A percentile compares a stretch with the other conserved stretches of the same genome.
Conservation (phyloP, 2,797 vertebrate species). For the Sebastes wilsoni region DNA sequence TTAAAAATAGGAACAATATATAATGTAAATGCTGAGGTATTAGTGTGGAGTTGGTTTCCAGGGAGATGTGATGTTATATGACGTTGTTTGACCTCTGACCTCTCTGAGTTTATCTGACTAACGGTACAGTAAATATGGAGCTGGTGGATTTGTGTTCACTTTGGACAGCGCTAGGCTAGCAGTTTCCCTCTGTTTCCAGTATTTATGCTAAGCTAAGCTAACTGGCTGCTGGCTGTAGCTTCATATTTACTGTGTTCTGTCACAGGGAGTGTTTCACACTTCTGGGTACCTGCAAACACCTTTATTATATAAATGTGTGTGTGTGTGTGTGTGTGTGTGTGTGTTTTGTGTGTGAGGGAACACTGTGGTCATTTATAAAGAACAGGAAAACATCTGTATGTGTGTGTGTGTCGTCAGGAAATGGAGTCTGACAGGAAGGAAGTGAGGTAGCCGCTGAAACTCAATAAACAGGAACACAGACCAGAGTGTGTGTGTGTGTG, state of each 20-base stretch:
- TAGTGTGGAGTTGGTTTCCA: too few relatives aligned
- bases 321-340: neutral
- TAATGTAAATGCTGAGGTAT: too few relatives aligned
- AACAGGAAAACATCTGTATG: neutral
- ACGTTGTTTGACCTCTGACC: too few relatives aligned
- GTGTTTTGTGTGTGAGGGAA: neutral
- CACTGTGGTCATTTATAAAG: neutral
- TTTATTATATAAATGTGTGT: neutral
- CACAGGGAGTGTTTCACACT: too few relatives aligned
- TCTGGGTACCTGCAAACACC: neutral
- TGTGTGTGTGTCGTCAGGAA: neutral
- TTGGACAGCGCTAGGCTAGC: too few relatives aligned
- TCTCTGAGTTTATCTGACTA: too few relatives aligned
- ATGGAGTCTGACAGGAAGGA: neutral
- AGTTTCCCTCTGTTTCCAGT: neutral
- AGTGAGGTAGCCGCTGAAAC: neutral
- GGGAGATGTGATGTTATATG: too few relatives aligned
- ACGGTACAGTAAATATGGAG: too few relatives aligned
- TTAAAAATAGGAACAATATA: too few relatives aligned
- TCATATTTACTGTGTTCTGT: neutral
- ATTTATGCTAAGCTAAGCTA: neutral
- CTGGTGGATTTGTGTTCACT: too few relatives aligned
- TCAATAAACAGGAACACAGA: slow-evolving; percentile 15
- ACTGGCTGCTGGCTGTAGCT: neutral
- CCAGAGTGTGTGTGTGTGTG: neutral